Base-by-base conservation (phyloP, 2,797 vertebrate species). In the Halcyon badia region DNA sequence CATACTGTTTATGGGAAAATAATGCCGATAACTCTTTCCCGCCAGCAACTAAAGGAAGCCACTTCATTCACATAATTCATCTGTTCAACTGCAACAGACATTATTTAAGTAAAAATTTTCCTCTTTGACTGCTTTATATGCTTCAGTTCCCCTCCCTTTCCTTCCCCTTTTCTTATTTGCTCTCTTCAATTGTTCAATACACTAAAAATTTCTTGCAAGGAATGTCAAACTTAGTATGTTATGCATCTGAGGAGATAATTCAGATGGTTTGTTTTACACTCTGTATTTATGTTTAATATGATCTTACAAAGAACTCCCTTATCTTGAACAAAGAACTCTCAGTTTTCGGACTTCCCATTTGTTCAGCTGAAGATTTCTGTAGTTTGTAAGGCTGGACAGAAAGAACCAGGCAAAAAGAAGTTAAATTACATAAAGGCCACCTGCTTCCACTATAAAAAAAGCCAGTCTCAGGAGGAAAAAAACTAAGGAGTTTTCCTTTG, bases 121-220 rank as follows among this genome's bases (percentile, higher is more conserved):
- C 80, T 95, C 95, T 95, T 87, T 94, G 90, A 94, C 84, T 94
- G 72, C 94, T 65, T 68, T 94, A 46, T 76, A 25, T 72, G 44
- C 86, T 92, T 66, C 89, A 61, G 31, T 14, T 81, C 52, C 39
- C 66, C 62, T 94, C 92, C 75, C 56, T 57, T 94, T 93, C 85
- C 95, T 97, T 97, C 87, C 81, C 24, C 24, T 94, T 96, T 96
- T 92, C 66, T 93, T 77, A n/a, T 52, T 94, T 83, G 19, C 58
- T 89, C n/a, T 69, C 49, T 73, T 94, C 19, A 48, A 10, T 69
- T 93, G 33, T 82, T 75, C 35, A 54, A 83, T 54, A 44, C 57
- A 83, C 65, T 61, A 37, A 72, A 77, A 84, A 71, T 58, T 81
- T 91, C 58, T 78, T 70, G n/a, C 60, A 80, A 95, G 60, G 69